A percentile compares a stretch with the other conserved stretches of the same genome.
These are phyloP conservation scores for Geotrupes spiniger DNA, from an alignment of 2,888 invertebrate genomes.

Conservation along the genomic window DNA sequence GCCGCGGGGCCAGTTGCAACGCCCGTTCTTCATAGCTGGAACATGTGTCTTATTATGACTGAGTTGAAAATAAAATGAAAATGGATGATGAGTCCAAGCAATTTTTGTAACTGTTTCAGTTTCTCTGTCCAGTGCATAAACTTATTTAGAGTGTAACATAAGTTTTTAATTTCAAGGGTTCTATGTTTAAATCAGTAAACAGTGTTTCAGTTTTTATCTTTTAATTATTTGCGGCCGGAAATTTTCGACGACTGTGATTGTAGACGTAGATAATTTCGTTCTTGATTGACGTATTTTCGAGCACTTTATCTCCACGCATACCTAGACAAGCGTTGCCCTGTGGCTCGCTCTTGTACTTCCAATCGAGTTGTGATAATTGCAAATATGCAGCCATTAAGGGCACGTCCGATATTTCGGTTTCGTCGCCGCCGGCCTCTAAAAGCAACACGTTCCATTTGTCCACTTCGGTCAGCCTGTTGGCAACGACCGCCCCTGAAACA, in stretches of 20 bases:
- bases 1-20: constrained; percentile 90
- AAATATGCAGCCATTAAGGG: constrained; percentile 84
- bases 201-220: too few relatives aligned
- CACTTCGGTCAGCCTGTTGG: constrained; percentile 77
- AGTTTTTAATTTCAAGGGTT: too few relatives aligned
- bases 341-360: constrained; percentile 92
- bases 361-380: constrained; percentile 83
- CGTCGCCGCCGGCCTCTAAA: constrained; percentile 85
- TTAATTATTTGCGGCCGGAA: too few relatives aligned
- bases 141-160: too few relatives aligned
- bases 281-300: too few relatives aligned
- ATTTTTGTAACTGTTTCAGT: background rate
- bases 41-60: too few relatives aligned
- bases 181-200: too few relatives aligned
- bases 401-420: constrained; percentile 87
- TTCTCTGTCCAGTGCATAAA: too few relatives aligned
- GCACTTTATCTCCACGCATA: too few relatives aligned
- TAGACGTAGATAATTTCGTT: too few relatives aligned
- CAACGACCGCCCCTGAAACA: constrained; percentile 72
- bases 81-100: background rate
- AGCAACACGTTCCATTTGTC: constrained; percentile 77
- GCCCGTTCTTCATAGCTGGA: constrained; percentile 75
- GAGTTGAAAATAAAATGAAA: background rate
- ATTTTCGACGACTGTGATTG: too few relatives aligned
- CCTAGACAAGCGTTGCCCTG: constrained; percentile 79